phyloP scores from a whole-genome alignment of 2,888 invertebrate species.

The Agrotis segetum region DNA sequence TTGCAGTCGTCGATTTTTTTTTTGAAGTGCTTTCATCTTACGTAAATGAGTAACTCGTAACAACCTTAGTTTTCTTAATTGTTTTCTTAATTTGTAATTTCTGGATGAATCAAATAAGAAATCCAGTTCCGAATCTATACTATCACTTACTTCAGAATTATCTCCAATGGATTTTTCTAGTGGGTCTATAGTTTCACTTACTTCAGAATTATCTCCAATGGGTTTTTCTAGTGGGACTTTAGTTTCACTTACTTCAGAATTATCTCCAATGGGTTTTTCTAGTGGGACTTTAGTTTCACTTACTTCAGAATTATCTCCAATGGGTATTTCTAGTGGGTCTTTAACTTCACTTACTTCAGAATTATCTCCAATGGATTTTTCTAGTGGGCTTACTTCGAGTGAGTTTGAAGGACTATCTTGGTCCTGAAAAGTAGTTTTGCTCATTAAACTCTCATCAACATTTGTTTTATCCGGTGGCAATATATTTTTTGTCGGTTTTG shows the following conservation, averaged over 20 bases:
- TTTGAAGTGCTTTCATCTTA: not conserved
- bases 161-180: not conserved
- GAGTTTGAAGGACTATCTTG: not conserved
- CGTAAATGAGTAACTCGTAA: not conserved
- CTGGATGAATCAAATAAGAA: constrained; percentile 1
- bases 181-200: not conserved
- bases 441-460: not conserved
- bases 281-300: not conserved
- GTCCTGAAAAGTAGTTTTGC: not conserved
- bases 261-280: too few species aligned
- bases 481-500: not conserved
- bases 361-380: not conserved
- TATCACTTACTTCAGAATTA: not conserved
- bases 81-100: not conserved
- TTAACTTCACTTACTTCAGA: too few species aligned
- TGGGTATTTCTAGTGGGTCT: too few species aligned
- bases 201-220: not conserved
- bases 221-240: not conserved
- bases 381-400: not conserved
- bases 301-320: not conserved
- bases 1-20: not conserved
- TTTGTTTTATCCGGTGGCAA: not conserved
- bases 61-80: not conserved
- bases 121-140: not conserved
- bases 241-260: not conserved